phyloP scores from a whole-genome alignment of 2,797 vertebrate genomes.

The Phylloscopus collybita region DNA sequence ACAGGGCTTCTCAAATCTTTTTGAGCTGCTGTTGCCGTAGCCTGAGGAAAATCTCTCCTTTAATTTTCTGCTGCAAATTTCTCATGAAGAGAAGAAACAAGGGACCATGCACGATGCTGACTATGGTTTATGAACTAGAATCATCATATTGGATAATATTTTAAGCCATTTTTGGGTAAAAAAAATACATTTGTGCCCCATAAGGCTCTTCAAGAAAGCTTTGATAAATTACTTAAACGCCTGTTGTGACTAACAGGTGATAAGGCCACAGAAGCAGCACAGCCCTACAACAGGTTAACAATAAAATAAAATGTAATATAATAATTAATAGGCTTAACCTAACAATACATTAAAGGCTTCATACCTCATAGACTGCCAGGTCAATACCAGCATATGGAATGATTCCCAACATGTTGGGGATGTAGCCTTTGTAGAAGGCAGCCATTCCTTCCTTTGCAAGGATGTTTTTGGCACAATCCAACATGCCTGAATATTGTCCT shows the following conservation, averaged over 20 bases:
- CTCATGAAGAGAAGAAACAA: background rate
- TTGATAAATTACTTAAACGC: background rate
- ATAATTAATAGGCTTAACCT: background rate
- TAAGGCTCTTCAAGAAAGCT: background rate
- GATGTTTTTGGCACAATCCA: slow-evolving; percentile 88
- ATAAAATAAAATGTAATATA: background rate
- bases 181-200: background rate
- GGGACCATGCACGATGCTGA: background rate
- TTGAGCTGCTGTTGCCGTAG: background rate
- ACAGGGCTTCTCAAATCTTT: background rate
- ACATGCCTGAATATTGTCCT: slow-evolving; percentile 89
- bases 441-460: slow-evolving; percentile 85
- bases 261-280: background rate
- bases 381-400: slow-evolving; percentile 97
- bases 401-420: slow-evolving; percentile 97
- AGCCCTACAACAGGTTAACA: background rate
- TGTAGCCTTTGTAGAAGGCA: slow-evolving; percentile 95
- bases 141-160: background rate
- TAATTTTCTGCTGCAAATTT: background rate
- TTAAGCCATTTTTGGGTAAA: background rate
- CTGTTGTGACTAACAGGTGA: background rate
- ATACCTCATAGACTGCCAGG: slow-evolving; percentile 94
- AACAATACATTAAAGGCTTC: background rate
- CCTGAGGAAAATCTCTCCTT: background rate
- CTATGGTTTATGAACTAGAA: background rate